Evolutionary conservation across 2,888 invertebrate species (phyloP), one percentile per base, ranked within the genome.

Genomic region (Pheosia tremula): DNA sequence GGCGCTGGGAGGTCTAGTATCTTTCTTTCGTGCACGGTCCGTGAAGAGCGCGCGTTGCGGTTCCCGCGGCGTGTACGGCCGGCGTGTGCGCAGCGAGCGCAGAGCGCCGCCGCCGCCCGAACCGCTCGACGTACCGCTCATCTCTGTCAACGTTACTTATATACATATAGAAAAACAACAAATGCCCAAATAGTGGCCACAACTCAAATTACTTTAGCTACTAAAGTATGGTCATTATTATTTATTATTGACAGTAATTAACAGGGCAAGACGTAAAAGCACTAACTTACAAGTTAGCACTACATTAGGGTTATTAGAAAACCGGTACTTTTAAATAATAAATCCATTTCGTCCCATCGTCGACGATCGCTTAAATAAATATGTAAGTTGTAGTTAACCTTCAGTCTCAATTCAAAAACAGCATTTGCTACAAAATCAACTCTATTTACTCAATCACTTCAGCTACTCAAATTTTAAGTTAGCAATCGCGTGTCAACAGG

Each of bases 51-150:
- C 95, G 45, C 98, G 94, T 71, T 97, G 96, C 52, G 97, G 96
- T 69, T 97, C 97, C 52, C 96, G 94, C 8, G 98, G 98, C 10
- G 98, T 98, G 84, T 96, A 97, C 7, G 98, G 98, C n/a, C 98
- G 94, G 62, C 96, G 96, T 57, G 98, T 98, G 80, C 96, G 96
- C 66, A 98, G 93, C 55, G 96, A 95, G 45, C 96, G 89, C 67
- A 85, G 93, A 72, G 74, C 91, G 53, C 87, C 87, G 45, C 84
- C 77, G 53, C 71, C 59, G 54, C 70, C 49, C 13, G 56, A 66
- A 3, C 73, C 69, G 52, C 76, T 71, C 0, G 86, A 73, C 10
- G 82, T 71, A 9, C 80, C 77, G 66, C 82, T 87, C 90, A 89
- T 86, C 63, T 91, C 92, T 91, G 43, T 43, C 9, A 9, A 43